These are phyloP conservation scores for Sorex maritimensis DNA, from an alignment of 2,797 vertebrate genomes.

Conservation along the genomic window DNA sequence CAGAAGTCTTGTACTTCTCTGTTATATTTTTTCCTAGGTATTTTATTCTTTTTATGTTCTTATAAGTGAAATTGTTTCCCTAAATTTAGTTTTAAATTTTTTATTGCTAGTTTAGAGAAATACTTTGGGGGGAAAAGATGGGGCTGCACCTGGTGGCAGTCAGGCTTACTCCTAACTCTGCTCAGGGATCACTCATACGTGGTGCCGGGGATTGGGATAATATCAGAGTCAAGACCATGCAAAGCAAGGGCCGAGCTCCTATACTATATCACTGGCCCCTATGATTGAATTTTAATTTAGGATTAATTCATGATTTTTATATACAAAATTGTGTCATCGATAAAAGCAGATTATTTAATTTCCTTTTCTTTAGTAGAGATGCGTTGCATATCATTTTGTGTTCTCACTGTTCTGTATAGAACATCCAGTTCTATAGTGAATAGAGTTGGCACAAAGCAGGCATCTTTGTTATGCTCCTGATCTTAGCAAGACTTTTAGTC, in stretches of 20 bases:
- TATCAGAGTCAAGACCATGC: too few relatives aligned
- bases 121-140: background rate
- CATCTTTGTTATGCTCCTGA: background rate
- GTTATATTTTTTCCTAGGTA: background rate
- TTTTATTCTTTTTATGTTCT: constrained; percentile 28
- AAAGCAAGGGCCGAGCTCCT: too few relatives aligned
- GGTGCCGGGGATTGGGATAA: too few relatives aligned
- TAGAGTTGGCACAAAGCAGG: background rate
- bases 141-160: too few relatives aligned
- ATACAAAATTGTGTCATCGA: background rate
- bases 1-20: background rate
- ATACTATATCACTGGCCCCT: too few relatives aligned
- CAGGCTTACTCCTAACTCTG: too few relatives aligned
- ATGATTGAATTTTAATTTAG: background rate
- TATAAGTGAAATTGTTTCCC: background rate
- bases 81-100: background rate
- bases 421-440: background rate
- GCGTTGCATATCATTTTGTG: background rate
- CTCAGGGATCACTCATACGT: too few relatives aligned
- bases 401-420: background rate
- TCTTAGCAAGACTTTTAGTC: background rate
- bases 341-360: background rate
- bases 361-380: background rate
- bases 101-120: constrained; percentile 18
- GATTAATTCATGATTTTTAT: background rate